Conservation (phyloP, 2,888 invertebrate species). For the Campoplex nolae region DNA sequence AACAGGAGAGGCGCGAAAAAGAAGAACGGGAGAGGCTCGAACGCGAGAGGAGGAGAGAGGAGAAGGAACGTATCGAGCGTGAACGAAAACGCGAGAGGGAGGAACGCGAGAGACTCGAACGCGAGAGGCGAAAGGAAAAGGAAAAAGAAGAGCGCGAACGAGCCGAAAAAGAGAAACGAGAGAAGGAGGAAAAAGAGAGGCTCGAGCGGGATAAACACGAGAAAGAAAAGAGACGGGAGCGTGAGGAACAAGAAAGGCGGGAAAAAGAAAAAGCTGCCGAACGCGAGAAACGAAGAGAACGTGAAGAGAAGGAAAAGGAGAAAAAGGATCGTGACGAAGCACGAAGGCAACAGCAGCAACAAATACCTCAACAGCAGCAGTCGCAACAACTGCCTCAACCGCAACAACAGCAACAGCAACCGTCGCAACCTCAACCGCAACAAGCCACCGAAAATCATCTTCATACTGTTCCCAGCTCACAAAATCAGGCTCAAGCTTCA, state of each 20-base stretch:
- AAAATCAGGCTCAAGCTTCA: conserved; percentile 79
- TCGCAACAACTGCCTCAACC: conserved; percentile 71
- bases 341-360: conserved; percentile 76
- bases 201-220: conserved; percentile 81
- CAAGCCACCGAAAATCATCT: conserved; percentile 81
- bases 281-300: conserved; percentile 79
- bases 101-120: conserved; percentile 78
- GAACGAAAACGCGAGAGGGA: conserved; percentile 83
- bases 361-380: conserved; percentile 68
- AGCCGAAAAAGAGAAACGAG: conserved; percentile 81
- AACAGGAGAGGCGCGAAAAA: conserved; percentile 78
- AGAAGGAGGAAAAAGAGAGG: conserved; percentile 84
- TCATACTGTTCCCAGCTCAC: conserved; percentile 73
- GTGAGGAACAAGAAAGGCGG: conserved; percentile 84
- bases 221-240: conserved; percentile 80
- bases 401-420: conserved; percentile 72
- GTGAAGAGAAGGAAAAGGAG: conserved; percentile 84
- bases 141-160: conserved; percentile 80
- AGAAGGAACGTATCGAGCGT: conserved; percentile 83
- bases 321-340: conserved; percentile 81
- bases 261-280: conserved; percentile 78
- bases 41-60: conserved; percentile 76
- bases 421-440: conserved; percentile 70
- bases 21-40: conserved; percentile 85
- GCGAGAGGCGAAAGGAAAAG: conserved; percentile 80